Conservation (phyloP, 2,113 vertebrate genomes). For the Numenius arquata region DNA sequence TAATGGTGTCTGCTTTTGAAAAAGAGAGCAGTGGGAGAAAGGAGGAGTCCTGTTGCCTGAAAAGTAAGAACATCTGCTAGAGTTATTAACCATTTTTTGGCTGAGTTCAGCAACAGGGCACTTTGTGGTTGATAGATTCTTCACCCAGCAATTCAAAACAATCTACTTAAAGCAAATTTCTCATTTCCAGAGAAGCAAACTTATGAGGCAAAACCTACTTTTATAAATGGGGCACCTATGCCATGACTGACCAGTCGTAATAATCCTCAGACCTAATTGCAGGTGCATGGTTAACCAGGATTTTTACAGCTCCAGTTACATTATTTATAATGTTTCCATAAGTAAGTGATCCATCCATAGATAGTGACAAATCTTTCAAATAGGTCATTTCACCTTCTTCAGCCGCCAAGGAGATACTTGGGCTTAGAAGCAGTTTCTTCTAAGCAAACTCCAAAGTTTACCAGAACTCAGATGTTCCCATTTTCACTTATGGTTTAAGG, state of each 20-base stretch:
- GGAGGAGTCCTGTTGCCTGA: constrained; percentile 50
- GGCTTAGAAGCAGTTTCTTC: neutral
- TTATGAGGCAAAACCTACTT: constrained; percentile 64
- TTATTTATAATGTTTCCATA: constrained; percentile 11
- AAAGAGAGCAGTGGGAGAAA: constrained; percentile 4
- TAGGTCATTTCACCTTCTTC: neutral
- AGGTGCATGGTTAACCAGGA: neutral
- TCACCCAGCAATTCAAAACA: constrained; percentile 67
- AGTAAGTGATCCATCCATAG: neutral
- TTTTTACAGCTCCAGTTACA: neutral
- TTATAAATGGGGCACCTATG: constrained; percentile 42
- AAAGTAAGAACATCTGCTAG: constrained; percentile 71
- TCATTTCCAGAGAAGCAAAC: constrained; percentile 53
- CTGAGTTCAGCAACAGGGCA: constrained; percentile 71
- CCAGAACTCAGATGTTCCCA: neutral
- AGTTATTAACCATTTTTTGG: constrained; percentile 72
- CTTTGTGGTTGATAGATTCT: constrained; percentile 64
- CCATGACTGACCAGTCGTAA: neutral
- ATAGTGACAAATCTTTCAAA: constrained; percentile 9
- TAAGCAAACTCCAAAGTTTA: neutral
- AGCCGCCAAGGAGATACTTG: neutral
- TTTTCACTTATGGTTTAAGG: neutral
- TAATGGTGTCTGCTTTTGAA: constrained; percentile 40
- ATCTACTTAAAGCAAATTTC: constrained; percentile 68
- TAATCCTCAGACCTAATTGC: neutral